These are phyloP conservation scores for Conus betulinus DNA, from an alignment of 1,140 invertebrate species.

Conservation along the genomic window DNA sequence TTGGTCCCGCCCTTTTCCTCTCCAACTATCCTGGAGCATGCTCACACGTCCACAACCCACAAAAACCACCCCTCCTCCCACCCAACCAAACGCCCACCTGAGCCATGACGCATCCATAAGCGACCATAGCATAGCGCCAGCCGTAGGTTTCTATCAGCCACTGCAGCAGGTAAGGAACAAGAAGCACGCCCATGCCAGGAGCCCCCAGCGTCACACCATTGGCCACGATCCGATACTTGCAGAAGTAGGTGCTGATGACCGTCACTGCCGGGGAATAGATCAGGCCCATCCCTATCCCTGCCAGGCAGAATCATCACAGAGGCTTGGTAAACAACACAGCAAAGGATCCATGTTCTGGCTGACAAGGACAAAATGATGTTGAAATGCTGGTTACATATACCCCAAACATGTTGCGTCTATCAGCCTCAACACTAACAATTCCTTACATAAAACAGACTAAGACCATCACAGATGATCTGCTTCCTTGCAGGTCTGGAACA, in stretches of 20 bases:
- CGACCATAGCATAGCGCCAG: conserved; percentile 35
- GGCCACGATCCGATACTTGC: conserved; percentile 51
- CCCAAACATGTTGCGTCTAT: too few species aligned
- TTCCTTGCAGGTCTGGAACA: too few species aligned
- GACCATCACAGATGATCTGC: too few species aligned
- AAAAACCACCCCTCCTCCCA: neutral
- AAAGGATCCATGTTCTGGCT: neutral
- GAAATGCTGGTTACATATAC: too few species aligned
- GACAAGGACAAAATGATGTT: too few species aligned
- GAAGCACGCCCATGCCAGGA: conserved; percentile 50
- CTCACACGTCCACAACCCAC: too few species aligned
- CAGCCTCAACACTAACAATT: too few species aligned
- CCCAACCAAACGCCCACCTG: neutral
- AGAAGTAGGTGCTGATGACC: conserved; percentile 55
- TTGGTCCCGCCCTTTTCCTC: neutral
- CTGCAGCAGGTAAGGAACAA: conserved; percentile 47
- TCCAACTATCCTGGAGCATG: neutral
- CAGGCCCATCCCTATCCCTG: conserved; percentile 55
- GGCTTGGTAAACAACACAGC: neutral
- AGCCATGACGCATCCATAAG: neutral
- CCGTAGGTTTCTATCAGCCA: conserved; percentile 78
- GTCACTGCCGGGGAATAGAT: conserved; percentile 48
- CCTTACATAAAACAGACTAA: too few species aligned
- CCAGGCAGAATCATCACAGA: neutral
- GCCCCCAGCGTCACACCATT: conserved; percentile 53